Evolutionary conservation across 2,888 invertebrate species (phyloP).

Genomic region (Biston betularia): DNA sequence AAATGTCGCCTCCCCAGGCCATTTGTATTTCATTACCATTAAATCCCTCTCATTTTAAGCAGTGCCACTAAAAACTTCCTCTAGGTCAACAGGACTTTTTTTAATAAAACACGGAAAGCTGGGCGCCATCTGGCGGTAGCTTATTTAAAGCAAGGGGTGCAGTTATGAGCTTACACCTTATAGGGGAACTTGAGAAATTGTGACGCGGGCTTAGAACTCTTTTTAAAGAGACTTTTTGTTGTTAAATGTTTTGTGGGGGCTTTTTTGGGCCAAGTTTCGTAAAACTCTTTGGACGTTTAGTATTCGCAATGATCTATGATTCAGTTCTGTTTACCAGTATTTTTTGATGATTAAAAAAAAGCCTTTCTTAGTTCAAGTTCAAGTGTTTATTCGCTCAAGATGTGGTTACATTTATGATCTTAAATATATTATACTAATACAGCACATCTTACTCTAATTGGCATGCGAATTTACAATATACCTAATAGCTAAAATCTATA

Average conservation of each 20-base stretch:
- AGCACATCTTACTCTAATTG: too few relatives aligned
- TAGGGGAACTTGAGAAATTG: slow-evolving; percentile 58
- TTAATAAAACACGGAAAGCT: slow-evolving; percentile 69
- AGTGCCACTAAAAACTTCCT: slow-evolving; percentile 48
- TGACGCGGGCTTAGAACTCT: slow-evolving; percentile 43
- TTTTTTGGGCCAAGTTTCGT: not conserved
- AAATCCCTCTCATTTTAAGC: slow-evolving; percentile 40
- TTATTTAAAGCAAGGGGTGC: slow-evolving; percentile 50
- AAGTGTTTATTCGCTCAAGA: too few relatives aligned
- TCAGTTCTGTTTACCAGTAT: too few relatives aligned
- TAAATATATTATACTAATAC: too few relatives aligned
- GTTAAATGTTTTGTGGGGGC: slow-evolving; percentile 16
- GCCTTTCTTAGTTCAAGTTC: too few relatives aligned
- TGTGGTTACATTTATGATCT: too few relatives aligned
- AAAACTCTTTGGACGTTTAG: not conserved
- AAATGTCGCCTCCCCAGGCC: slow-evolving; percentile 18
- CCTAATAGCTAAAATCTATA: too few relatives aligned
- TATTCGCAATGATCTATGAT: too few relatives aligned
- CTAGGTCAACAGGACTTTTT: slow-evolving; percentile 59
- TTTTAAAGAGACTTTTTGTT: slow-evolving; percentile 31
- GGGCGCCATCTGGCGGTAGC: slow-evolving; percentile 63
- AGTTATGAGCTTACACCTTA: slow-evolving; percentile 58
- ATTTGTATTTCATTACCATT: slow-evolving; percentile 43
- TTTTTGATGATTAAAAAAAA: too few relatives aligned
- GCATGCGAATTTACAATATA: too few relatives aligned